Evolutionary conservation across 2,113 vertebrate species (phyloP).

Genomic region (Peromyscus maniculatus): DNA sequence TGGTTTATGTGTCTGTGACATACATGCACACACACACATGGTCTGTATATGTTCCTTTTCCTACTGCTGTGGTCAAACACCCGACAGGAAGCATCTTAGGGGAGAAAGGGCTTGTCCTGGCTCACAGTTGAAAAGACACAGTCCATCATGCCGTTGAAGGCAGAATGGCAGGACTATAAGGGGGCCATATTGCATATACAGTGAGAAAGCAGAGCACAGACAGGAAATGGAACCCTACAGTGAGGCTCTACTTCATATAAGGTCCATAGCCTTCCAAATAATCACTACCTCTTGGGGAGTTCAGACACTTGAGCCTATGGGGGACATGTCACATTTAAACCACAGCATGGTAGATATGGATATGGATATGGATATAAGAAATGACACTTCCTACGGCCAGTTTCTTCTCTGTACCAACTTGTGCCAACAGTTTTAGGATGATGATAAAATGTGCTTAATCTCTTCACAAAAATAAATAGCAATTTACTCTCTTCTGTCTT

Average conservation of each 20-base stretch:
- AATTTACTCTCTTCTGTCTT: slow-evolving; percentile 56
- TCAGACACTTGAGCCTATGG: not conserved
- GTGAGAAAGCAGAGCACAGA: not conserved
- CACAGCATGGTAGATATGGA: no score
- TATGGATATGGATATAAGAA: not conserved
- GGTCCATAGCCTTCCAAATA: not conserved
- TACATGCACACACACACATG: no score
- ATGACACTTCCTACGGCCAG: not conserved
- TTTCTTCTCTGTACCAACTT: not conserved
- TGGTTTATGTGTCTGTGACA: not conserved
- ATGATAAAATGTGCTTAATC: not conserved
- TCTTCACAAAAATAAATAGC: slow-evolving; percentile 21
- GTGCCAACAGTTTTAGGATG: not conserved
- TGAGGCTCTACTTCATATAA: not conserved
- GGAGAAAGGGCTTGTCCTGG: not conserved
- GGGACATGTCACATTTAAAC: not conserved
- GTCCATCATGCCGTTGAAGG: not conserved
- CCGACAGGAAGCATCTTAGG: not conserved
- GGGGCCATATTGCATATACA: fast-evolving
- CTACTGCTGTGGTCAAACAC: not conserved
- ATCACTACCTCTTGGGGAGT: no score
- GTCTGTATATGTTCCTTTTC: not conserved
- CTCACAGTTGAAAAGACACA: not conserved
- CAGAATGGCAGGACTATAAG: not conserved
- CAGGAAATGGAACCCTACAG: not conserved